Evolutionary conservation across 2,797 vertebrate species (phyloP), one percentile per base, ranked within the genome.

Genomic region (Coranthus polyacanthus): DNA sequence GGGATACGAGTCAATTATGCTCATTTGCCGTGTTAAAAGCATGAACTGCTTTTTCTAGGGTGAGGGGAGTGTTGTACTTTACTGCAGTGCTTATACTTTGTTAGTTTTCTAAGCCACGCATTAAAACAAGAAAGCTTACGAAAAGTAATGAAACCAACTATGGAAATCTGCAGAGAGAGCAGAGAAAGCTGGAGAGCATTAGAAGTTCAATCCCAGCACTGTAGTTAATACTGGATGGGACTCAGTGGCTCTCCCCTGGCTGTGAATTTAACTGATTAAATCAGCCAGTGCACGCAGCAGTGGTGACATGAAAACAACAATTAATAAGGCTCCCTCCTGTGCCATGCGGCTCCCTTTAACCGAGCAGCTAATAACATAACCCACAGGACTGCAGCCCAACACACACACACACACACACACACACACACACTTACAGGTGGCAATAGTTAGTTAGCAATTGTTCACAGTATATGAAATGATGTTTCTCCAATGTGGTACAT

Each of bases 241-340:
- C 88, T 92, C 81, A 45, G 88, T 81, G 82, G 77, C 86, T 78
- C 85, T 93, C 93, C 90, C 90, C 86, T 86, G 83, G 86, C 92
- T 94, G 88, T 93, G 91, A 95, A 94, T 95, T 94, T 93, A 94
- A 93, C 92, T 95, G 94, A 95, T 96, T 96, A 96, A 95, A 95
- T 96, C 93, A 95, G 90, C 85, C 90, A 93, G 92, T 92, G 92
- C 92, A 92, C 85, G 82, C 89, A 89, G 88, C 88, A 82, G 84
- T 85, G 93, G 90, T 95, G 93, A 95, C 94, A 94, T 88, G 94
- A 94, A 95, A 94, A 95, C 93, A 94, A 93, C 93, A 95, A 95
- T 96, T 96, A 94, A 96, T 95, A 94, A 95, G 93, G 90, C 93
- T 89, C 86, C 92, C 88, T 80, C 88, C 88, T 83, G 90, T 58